These are phyloP conservation scores for Tragelaphus imberbis DNA, from an alignment of 2,113 vertebrate genomes.

Conservation along the genomic window DNA sequence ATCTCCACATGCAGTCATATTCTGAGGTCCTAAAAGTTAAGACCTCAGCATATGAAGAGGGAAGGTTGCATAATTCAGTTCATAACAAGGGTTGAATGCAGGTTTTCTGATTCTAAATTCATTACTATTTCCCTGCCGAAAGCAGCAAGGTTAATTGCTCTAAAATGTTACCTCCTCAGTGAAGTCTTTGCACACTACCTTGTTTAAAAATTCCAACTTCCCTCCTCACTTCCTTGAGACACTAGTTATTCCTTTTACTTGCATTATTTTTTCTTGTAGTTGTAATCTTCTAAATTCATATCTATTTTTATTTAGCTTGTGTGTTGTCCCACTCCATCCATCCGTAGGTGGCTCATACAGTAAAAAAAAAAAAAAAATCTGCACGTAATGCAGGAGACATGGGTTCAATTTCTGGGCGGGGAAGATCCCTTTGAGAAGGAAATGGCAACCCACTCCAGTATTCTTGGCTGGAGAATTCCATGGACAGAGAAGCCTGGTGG, in stretches of 20 bases:
- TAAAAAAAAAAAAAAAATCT: not conserved
- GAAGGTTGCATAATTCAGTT: not conserved
- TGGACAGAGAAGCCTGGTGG: not conserved
- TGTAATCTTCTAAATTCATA: not conserved
- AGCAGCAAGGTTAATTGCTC: not conserved
- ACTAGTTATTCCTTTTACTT: not conserved
- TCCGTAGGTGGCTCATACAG: not conserved
- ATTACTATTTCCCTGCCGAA: not conserved
- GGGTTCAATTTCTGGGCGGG: not conserved
- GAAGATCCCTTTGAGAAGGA: not conserved
- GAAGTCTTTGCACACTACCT: not conserved
- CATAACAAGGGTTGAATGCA: not conserved
- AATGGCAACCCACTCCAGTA: not conserved
- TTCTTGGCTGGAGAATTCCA: not conserved
- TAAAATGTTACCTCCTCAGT: not conserved
- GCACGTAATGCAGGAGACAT: not conserved
- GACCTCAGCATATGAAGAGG: not conserved
- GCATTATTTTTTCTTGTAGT: not conserved
- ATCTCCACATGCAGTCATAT: not conserved
- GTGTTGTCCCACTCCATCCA: not conserved
- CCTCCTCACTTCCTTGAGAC: not conserved
- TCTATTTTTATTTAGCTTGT: not conserved
- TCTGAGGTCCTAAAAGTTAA: not conserved
- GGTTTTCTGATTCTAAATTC: not conserved
- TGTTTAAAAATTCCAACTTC: not conserved